Evolutionary conservation across 2,888 invertebrate genomes (phyloP), one percentile per base, ranked within the genome.

Genomic region (Macaria notata): DNA sequence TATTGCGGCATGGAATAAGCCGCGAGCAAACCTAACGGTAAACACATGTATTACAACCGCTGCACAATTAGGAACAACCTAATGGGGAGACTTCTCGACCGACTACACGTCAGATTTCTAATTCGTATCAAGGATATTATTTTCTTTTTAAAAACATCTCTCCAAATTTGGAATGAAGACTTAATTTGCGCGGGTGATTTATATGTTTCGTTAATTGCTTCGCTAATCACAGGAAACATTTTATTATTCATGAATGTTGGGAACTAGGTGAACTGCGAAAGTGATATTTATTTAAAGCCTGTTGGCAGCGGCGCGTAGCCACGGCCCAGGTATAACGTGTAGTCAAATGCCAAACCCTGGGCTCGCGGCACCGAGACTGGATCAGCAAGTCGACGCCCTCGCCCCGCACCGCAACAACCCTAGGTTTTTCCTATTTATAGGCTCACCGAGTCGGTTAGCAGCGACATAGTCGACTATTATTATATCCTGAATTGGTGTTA

Each of bases 321-420:
- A 29, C 9, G n/a, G 38, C 36, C 19, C 8, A 33, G n/a, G 41
- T 42, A 31, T 42, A 39, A 36, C 33, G 19, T 49, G 19, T 44
- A 38, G 50, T 44, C 36, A 43, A 33, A 38, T 44, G 50, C 44
- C 50, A 44, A 73, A 70, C 73, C 68, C 69, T 70, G 72, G 61
- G 70, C 64, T 61, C 60, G 66, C 49, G 72, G 76, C 72, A 71
- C 69, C 69, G 69, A 62, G 62, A 64, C 65, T 66, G 73, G 72
- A 74, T 73, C 72, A 73, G 73, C 70, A 66, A 76, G 78, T 81
- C 77, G 76, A 76, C 76, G 81, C 79, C 78, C 78, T 76, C 71
- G 50, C 62, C 62, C 62, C 62, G 68, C 67, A 63, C 70, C 66
- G 66, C 7, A 68, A 65, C 62, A 57, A 64, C 66, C 62, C 65